Conservation (phyloP, 64 coral and sea anemone species). For the Montipora capricornis region DNA sequence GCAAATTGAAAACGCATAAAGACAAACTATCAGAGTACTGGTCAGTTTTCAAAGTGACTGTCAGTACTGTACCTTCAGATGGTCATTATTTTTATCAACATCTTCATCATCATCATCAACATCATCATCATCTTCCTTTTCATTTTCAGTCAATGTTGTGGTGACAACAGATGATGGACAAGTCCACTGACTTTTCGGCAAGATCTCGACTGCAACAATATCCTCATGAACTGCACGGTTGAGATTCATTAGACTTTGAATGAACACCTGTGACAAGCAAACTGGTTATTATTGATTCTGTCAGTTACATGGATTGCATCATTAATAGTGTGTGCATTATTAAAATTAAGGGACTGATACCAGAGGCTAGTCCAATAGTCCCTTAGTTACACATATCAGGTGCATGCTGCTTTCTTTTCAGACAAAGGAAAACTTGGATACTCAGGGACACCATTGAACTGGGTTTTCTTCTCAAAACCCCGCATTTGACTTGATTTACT, state of each 20-base stretch:
- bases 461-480: no score
- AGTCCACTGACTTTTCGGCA: slow-evolving; percentile 82
- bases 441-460: no score
- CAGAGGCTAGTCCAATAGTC: no score
- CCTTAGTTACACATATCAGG: no score
- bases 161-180: slow-evolving; percentile 89
- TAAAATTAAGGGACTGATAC: no score
- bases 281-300: background rate
- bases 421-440: no score
- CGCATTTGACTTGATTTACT: no score
- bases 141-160: slow-evolving; percentile 62
- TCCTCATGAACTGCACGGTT: slow-evolving; percentile 97
- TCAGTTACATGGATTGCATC: no score
- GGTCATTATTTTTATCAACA: background rate
- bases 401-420: no score
- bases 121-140: slow-evolving; percentile 40
- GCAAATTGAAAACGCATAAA: no score
- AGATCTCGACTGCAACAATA: slow-evolving; percentile 88
- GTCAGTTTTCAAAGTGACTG: background rate
- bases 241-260: slow-evolving; percentile 90
- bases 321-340: no score
- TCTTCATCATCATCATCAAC: background rate
- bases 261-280: slow-evolving; percentile 80
- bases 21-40: no score
- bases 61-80: background rate